Evolutionary conservation across 1,140 invertebrate genomes (phyloP).

Genomic region (Stratiolaelaps scimitus): DNA sequence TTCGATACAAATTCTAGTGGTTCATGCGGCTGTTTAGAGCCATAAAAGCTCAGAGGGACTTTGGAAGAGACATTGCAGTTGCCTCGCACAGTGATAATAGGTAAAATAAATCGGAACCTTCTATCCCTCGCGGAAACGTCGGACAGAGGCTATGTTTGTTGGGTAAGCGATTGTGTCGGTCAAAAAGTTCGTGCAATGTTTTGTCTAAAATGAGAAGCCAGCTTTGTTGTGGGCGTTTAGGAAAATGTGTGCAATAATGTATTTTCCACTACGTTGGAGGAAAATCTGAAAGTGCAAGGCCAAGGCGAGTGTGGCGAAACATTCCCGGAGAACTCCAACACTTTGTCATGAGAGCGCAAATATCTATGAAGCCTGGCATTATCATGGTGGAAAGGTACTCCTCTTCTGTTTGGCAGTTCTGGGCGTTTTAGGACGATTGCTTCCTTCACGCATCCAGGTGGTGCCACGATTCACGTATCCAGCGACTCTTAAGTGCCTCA

Average conservation of each 20-base stretch:
- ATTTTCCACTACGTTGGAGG: background rate
- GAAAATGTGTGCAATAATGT: background rate
- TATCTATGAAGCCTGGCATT: background rate
- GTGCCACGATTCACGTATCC: background rate
- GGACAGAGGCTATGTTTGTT: no score
- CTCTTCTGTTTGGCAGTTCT: background rate
- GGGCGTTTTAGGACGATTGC: background rate
- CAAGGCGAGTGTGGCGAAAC: constrained; percentile 9
- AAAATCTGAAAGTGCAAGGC: constrained; percentile 3
- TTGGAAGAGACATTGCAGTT: no score
- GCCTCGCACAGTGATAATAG: no score
- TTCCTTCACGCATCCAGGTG: background rate
- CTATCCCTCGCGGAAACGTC: no score
- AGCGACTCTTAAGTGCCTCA: background rate
- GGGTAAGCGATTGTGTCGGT: no score
- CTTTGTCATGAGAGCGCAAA: background rate
- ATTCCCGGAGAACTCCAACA: background rate
- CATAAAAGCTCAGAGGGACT: no score
- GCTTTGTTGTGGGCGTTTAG: background rate
- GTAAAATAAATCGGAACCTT: no score
- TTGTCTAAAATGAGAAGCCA: constrained; percentile 2
- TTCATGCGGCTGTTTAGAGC: no score
- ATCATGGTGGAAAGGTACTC: background rate
- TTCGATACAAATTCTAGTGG: no score
- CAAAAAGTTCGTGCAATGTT: constrained; percentile 6